Evolutionary conservation across 2,113 vertebrate species (phyloP), one percentile per base, ranked within the genome.

Genomic region (Sterna hirundo): DNA sequence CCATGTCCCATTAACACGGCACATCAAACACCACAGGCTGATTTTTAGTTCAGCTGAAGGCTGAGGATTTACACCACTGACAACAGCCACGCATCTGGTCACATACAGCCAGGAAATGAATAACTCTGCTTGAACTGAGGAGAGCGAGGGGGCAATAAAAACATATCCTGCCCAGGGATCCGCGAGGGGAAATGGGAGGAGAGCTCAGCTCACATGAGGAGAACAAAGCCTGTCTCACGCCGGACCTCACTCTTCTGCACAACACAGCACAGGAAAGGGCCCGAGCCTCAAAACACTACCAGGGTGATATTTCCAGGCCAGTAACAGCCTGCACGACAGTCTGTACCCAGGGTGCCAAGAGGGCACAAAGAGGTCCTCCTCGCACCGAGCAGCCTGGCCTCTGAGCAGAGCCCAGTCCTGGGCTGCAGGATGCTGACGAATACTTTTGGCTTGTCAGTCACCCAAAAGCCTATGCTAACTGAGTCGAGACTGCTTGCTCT

Each of bases 21-120:
- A 94, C 75, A 96, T 95, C 96, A 96, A 94, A 96, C 69, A 75
- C 34, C 51, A 19, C 6, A 1, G 55, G 60, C 54, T 88, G 83
- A 71, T 62, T 88, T 86, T 83, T 11, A 58, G 36, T 42, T 93
- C 79, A 55, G 46, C 55, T 86, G 88, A 80, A 92, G 90, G 65
- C 75, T 83, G 83, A 80, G 85, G 68, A 94, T 96, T 90, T 96
- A 74, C 79, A 88, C 81, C 90, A 23, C 46, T 75, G 75, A 81
- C 75, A 92, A 87, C 88, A 93, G 82, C 66, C 62, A 49, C 0
- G 4, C 93, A 95, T 86, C 87, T 96, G 95, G 90, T 94, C 94
- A 44, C 71, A 44, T 68, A 78, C 58, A 93, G 83, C 22, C 94
- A 96, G 96, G 96, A 97, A 96, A 96, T 92, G 1, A 95, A 75